Percentiles rank a stretch among this genome's conserved stretches.
These are phyloP conservation scores for Eulemur mongoz DNA, from an alignment of 2,797 vertebrate genomes.

Conservation along the genomic window DNA sequence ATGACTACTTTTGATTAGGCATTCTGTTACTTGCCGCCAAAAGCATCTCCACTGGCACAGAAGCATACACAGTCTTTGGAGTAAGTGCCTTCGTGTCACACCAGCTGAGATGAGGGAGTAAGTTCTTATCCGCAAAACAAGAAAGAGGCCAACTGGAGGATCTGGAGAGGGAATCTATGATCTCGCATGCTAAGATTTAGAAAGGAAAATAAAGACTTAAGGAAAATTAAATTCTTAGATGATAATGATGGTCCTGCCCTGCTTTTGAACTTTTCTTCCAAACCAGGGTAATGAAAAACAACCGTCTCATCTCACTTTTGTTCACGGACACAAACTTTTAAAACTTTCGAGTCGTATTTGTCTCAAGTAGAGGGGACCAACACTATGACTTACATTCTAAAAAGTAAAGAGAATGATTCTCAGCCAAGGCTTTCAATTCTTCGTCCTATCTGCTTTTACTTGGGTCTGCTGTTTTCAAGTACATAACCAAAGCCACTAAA, in stretches of 20 bases:
- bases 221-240: not conserved
- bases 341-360: not conserved
- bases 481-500: not conserved
- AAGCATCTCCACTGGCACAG: not conserved
- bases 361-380: not conserved
- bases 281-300: not conserved
- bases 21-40: not conserved
- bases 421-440: not conserved
- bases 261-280: not conserved
- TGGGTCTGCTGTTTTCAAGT: not conserved
- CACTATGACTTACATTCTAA: not conserved
- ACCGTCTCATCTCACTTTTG: not conserved
- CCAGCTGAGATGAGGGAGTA: not conserved
- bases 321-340: not conserved
- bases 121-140: not conserved
- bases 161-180: not conserved
- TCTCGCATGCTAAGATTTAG: not conserved
- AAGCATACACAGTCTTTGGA: not conserved
- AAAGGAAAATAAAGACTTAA: not conserved
- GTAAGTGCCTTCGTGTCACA: not conserved
- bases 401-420: not conserved
- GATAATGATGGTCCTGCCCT: not conserved
- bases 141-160: not conserved
- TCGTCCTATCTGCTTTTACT: not conserved
- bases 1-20: not conserved